Evolutionary conservation across 2,797 vertebrate genomes (phyloP).

Genomic region (Cynodonichthys magdalenae): DNA sequence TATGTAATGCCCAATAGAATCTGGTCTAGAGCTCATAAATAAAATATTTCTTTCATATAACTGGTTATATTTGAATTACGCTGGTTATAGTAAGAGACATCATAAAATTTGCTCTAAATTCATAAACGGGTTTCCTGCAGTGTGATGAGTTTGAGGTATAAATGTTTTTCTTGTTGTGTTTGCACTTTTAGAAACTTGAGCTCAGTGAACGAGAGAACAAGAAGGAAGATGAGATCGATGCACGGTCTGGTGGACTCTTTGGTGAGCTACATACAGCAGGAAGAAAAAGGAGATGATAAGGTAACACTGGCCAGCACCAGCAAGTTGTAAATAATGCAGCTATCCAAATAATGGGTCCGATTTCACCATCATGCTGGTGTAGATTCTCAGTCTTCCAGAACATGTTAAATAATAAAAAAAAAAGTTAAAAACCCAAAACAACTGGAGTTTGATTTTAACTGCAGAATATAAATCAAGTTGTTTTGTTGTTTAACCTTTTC

Average conservation of each 20-base stretch:
- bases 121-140: not conserved
- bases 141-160: not conserved
- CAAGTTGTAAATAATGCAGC: slow-evolving; percentile 13
- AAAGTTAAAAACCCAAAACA: too few relatives aligned
- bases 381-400: too few relatives aligned
- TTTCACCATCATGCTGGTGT: too few relatives aligned
- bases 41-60: not conserved
- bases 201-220: slow-evolving; percentile 92
- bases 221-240: slow-evolving; percentile 92
- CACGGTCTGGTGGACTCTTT: slow-evolving; percentile 90
- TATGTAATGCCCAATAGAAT: too few relatives aligned
- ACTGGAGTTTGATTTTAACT: too few relatives aligned
- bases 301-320: slow-evolving; percentile 61
- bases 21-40: too few relatives aligned
- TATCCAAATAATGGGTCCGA: not conserved
- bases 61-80: not conserved
- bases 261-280: slow-evolving; percentile 89
- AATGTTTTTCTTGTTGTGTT: not conserved
- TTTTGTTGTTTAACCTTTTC: too few relatives aligned
- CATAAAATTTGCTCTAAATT: too few relatives aligned
- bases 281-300: slow-evolving; percentile 90
- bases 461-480: too few relatives aligned
- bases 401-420: too few relatives aligned
- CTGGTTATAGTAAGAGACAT: too few relatives aligned
- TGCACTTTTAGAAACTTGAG: slow-evolving; percentile 87